A percentile compares a stretch with the other conserved stretches of the same genome.
Evolutionary conservation across 2,113 vertebrate species (phyloP).

Genomic region (Rhynchomys soricoides): DNA sequence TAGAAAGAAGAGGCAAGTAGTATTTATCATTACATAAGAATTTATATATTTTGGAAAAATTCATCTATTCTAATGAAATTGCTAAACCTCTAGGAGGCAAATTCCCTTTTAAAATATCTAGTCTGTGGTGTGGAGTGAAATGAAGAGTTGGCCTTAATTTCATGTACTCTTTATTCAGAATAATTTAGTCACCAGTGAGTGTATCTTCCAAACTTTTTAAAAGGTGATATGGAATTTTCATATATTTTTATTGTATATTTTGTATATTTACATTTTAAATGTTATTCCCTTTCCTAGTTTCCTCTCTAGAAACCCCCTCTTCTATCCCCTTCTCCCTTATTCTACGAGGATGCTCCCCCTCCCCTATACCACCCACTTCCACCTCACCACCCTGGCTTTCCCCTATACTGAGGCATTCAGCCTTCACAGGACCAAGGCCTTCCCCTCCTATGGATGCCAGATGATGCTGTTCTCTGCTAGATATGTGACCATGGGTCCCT

Average conservation of each 20-base stretch:
- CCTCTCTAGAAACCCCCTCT: no score
- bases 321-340: no score
- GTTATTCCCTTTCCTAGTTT: no score
- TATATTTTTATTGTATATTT: background rate
- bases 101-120: constrained; percentile 79
- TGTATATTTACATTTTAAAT: no score
- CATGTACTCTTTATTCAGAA: constrained; percentile 70
- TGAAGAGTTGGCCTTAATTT: constrained; percentile 78
- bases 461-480: no score
- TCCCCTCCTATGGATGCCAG: no score
- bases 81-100: constrained; percentile 86
- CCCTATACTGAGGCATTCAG: no score
- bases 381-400: no score
- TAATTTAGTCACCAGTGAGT: constrained; percentile 72
- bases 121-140: constrained; percentile 81
- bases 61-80: constrained; percentile 86
- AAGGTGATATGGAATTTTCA: constrained; percentile 63
- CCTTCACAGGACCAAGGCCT: no score
- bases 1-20: constrained; percentile 71
- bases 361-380: no score
- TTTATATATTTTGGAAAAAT: constrained; percentile 85
- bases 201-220: constrained; percentile 52
- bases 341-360: no score
- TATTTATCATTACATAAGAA: constrained; percentile 86
- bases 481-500: no score